Conservation (phyloP, 2,888 invertebrate genomes). For the Parnassius orleans region DNA sequence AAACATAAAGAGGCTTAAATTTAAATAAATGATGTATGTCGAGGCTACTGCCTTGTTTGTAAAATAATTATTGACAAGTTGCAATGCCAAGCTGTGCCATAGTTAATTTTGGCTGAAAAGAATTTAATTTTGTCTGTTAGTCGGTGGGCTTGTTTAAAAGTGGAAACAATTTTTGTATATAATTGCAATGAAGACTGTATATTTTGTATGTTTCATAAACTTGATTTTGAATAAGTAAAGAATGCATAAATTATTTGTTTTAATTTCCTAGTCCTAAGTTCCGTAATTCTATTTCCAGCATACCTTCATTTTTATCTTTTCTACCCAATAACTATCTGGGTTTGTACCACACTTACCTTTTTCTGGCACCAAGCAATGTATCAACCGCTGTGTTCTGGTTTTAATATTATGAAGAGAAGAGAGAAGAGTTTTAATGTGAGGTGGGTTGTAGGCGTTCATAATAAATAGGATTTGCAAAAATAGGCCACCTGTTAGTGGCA, state of each 20-base stretch:
- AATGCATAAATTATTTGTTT: conserved; percentile 17
- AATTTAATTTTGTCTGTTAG: neutral
- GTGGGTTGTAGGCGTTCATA: too few species aligned
- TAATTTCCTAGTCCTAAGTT: conserved; percentile 17
- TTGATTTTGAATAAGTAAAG: conserved; percentile 35
- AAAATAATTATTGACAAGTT: neutral
- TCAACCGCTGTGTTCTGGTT: too few species aligned
- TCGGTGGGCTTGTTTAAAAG: conserved; percentile 1
- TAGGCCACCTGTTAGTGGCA: too few species aligned
- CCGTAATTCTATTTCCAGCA: too few species aligned
- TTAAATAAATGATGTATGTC: neutral
- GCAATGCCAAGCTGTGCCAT: conserved; percentile 6
- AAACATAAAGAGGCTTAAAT: conserved; percentile 29
- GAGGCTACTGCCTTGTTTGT: neutral
- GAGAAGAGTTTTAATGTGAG: too few species aligned
- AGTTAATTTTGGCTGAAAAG: neutral
- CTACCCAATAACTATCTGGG: too few species aligned
- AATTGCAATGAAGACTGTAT: conserved; percentile 71
- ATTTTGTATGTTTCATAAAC: conserved; percentile 61
- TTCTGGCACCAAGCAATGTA: too few species aligned
- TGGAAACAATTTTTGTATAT: conserved; percentile 48
- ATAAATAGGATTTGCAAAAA: too few species aligned
- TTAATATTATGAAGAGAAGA: too few species aligned
- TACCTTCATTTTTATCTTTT: too few species aligned
- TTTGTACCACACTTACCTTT: too few species aligned